These are phyloP conservation scores for Zelleria hepariella DNA, from an alignment of 2,888 invertebrate species.

Conservation along the genomic window DNA sequence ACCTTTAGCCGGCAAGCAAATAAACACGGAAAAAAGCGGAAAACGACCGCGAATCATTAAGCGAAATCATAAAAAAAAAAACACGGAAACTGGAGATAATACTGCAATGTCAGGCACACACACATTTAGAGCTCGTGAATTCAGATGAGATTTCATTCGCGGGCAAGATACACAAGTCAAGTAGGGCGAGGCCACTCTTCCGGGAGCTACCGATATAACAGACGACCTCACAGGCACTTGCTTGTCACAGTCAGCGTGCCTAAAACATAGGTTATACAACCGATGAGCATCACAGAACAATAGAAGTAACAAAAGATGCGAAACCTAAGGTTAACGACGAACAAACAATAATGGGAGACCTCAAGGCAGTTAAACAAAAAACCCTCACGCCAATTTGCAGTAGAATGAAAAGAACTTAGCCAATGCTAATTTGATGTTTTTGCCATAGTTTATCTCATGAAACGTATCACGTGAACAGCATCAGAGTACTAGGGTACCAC, in stretches of 20 bases:
- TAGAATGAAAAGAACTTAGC: background rate
- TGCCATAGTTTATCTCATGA: background rate
- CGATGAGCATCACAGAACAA: background rate
- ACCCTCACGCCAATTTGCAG: background rate
- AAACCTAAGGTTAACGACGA: background rate
- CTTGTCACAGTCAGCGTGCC: background rate
- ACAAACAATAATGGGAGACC: background rate
- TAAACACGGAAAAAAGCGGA: background rate
- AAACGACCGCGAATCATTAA: background rate
- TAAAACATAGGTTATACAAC: background rate
- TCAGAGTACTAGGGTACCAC: constrained; percentile 1
- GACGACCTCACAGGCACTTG: constrained; percentile 19
- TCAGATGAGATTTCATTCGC: background rate
- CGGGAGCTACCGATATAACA: constrained; percentile 11
- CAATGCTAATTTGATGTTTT: background rate
- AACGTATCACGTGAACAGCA: background rate
- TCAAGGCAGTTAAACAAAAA: background rate
- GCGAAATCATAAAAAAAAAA: background rate
- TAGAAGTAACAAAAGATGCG: background rate
- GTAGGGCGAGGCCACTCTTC: constrained; percentile 28
- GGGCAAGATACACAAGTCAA: constrained; percentile 3
- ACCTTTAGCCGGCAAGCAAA: background rate
- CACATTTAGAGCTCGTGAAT: background rate
- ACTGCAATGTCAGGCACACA: background rate
- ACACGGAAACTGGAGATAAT: background rate